Percentiles rank a stretch among this genome's conserved stretches.
Conservation (phyloP, 1,140 invertebrate genomes). For the Drosophila arizonae region DNA sequence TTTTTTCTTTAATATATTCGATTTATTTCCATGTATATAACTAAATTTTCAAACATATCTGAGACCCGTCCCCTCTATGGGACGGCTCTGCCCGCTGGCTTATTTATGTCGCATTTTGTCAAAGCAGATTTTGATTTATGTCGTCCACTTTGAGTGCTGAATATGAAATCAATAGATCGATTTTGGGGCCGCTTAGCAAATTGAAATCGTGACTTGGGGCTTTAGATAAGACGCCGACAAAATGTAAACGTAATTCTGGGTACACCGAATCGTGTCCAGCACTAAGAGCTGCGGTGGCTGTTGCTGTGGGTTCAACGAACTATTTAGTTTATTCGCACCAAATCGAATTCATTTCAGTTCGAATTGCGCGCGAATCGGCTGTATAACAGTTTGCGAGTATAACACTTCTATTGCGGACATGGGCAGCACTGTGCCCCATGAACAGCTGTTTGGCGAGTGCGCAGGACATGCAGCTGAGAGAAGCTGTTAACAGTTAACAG, state of each 20-base stretch:
- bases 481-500: slow-evolving; percentile 6
- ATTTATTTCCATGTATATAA: too few relatives aligned
- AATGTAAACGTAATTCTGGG: slow-evolving; percentile 66
- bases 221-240: slow-evolving; percentile 64
- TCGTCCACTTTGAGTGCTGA: slow-evolving; percentile 77
- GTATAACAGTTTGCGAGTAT: background rate
- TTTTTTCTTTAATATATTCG: too few relatives aligned
- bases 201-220: slow-evolving; percentile 78
- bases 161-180: slow-evolving; percentile 81
- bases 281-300: background rate
- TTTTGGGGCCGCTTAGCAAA: slow-evolving; percentile 69
- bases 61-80: too few relatives aligned
- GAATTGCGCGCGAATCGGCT: slow-evolving; percentile 17
- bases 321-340: background rate
- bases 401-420: background rate
- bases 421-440: slow-evolving; percentile 32
- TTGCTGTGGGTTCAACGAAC: slow-evolving; percentile 50
- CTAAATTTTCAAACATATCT: too few relatives aligned
- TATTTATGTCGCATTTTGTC: slow-evolving; percentile 65
- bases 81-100: slow-evolving; percentile 26
- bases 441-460: slow-evolving; percentile 37
- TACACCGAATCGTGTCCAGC: slow-evolving; percentile 19
- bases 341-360: background rate
- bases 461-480: slow-evolving; percentile 46
- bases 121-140: slow-evolving; percentile 74